Evolutionary conservation across 2,888 invertebrate species (phyloP).

Genomic region (Sphaerophoria taeniata): DNA sequence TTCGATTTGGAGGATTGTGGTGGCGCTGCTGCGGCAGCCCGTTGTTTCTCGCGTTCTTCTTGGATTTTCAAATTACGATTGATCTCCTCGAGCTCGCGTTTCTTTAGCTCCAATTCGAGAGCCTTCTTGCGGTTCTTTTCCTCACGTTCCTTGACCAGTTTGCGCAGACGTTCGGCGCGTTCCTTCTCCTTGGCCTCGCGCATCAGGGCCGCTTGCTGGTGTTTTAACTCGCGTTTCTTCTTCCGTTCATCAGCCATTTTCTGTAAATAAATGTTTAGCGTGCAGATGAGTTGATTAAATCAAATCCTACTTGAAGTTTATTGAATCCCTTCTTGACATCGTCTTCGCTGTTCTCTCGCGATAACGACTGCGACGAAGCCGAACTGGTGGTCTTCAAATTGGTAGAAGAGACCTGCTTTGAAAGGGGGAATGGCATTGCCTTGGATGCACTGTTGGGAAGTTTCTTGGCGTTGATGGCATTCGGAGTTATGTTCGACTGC

Average conservation of each 20-base stretch:
- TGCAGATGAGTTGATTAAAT: not conserved
- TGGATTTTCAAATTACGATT: conserved; percentile 79
- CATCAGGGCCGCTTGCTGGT: conserved; percentile 79
- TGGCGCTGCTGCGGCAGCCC: conserved; percentile 68
- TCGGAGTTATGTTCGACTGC: conserved; percentile 73
- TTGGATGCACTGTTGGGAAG: conserved; percentile 80
- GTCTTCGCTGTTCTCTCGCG: conserved; percentile 81
- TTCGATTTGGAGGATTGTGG: conserved; percentile 60
- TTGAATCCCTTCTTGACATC: conserved; percentile 80
- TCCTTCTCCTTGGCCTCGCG: conserved; percentile 82
- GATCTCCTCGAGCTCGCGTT: conserved; percentile 80
- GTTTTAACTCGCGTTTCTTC: conserved; percentile 81
- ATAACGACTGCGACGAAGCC: conserved; percentile 77
- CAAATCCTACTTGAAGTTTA: conserved; percentile 69
- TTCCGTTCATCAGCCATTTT: conserved; percentile 81
- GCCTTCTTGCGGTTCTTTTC: conserved; percentile 80
- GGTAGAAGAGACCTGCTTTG: conserved; percentile 75
- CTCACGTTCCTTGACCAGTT: conserved; percentile 80
- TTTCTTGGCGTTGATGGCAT: conserved; percentile 78
- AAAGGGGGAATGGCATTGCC: conserved; percentile 75
- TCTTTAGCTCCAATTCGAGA: conserved; percentile 79
- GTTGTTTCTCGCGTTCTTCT: conserved; percentile 77
- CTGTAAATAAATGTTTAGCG: not conserved
- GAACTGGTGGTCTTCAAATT: conserved; percentile 76
- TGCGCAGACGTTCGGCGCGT: conserved; percentile 80